These are phyloP conservation scores for Procavia capensis DNA, from an alignment of 2,113 vertebrate genomes.

Conservation along the genomic window DNA sequence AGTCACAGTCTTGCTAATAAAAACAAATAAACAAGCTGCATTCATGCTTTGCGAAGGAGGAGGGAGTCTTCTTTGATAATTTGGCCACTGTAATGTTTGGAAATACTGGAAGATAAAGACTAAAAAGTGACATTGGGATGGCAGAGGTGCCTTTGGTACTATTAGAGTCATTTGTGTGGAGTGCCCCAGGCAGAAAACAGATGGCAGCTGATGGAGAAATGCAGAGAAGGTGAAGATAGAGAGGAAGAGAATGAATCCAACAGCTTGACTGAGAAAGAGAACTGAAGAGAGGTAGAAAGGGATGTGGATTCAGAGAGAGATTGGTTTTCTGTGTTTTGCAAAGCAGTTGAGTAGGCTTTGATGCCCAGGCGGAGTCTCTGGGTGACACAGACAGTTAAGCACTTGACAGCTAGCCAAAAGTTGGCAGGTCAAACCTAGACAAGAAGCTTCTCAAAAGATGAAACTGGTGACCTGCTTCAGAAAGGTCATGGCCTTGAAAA, in stretches of 20 bases:
- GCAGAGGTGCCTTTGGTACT: background rate
- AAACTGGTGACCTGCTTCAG: too few species aligned
- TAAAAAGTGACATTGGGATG: background rate
- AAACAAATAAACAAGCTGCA: background rate
- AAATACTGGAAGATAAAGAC: background rate
- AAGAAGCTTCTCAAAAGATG: too few species aligned
- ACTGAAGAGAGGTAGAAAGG: background rate
- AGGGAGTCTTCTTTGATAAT: background rate
- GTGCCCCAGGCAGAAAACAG: background rate
- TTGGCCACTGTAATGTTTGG: background rate
- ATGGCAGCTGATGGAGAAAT: background rate
- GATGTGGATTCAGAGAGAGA: background rate
- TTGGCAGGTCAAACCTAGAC: too few species aligned
- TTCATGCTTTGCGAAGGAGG: background rate
- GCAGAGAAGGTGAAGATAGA: background rate
- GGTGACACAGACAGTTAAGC: too few species aligned
- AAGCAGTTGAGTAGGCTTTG: background rate
- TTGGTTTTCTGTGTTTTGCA: conserved; percentile 26
- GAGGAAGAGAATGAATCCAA: background rate
- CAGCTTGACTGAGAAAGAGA: background rate
- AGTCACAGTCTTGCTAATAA: background rate
- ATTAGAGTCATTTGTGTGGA: background rate
- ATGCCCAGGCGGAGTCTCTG: background rate
- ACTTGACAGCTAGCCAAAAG: too few species aligned
- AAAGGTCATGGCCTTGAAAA: too few species aligned